Base-by-base conservation (phyloP, 2,888 invertebrate genomes). In the Podabrus alpinus region DNA sequence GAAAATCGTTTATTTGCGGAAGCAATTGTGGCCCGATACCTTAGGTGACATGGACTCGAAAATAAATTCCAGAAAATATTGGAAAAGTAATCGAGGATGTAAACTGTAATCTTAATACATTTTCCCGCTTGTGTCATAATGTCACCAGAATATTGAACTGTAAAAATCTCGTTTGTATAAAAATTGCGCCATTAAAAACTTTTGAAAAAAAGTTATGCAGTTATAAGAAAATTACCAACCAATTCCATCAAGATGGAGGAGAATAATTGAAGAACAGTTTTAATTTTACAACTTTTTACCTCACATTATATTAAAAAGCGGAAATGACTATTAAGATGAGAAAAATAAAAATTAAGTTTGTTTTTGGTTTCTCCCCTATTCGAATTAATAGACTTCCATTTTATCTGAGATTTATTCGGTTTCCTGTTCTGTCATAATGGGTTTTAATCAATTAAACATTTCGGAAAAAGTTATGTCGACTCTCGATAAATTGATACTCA, bases 71-170 rank as follows among this genome's bases (percentile, higher is more conserved):
- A 5, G 29, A 45, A 45, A 45, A 62, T 62, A 62, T 62, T 62
- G 62, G 62, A 62, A 62, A 62, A 62, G 62, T 62, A 62, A 62
- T 62, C 62, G 62, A 62, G 62, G 17, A 62, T 62, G 62, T 62
- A 62, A 62, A 62, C 62, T 62, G 62, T 62, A 62, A 62, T 62
- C 62, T 62, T 62, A 62, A 62, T 62, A 62, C 62, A 15, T 17
- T 62, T 62, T 62, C 15, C 19, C 17, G 19, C 15, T 62, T 62
- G 15, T 62, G 62, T 62, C 62, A 62, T 62, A 62, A 62, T 62
- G 62, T 62, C 19, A 62, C 62, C 17, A 62, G 19, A 62, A 62
- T 17, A 62, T 62, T 19, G 10, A 62, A 62, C 62, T 17, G 19
- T 17, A 62, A 62, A 62, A 15, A 19, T 62, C 19, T 13, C 62